Conservation (phyloP, 2,113 vertebrate species). For the Tinamus guttatus region DNA sequence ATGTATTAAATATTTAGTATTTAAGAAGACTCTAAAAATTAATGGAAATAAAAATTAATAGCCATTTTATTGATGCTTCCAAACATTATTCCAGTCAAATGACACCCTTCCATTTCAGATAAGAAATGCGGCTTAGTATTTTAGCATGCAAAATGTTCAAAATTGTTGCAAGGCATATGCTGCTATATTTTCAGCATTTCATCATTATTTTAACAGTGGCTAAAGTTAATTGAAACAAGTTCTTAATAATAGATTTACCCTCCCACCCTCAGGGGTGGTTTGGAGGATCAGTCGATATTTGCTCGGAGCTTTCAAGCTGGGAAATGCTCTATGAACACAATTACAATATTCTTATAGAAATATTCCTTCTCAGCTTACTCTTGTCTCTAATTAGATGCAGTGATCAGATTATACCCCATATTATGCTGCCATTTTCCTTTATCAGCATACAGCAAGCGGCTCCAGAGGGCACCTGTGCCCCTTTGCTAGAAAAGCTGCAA, state of each 20-base stretch:
- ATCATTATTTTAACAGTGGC: slow-evolving; percentile 38
- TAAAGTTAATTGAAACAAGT: slow-evolving; percentile 58
- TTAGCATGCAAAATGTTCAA: not conserved
- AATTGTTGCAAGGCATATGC: not conserved
- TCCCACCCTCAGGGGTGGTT: slow-evolving; percentile 4
- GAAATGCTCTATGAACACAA: slow-evolving; percentile 53
- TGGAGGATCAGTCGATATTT: slow-evolving; percentile 63
- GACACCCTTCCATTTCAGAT: not conserved
- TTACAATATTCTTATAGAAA: slow-evolving; percentile 49
- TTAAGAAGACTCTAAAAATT: slow-evolving; percentile 52
- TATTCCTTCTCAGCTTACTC: slow-evolving; percentile 32
- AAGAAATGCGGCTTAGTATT: not conserved
- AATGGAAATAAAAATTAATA: slow-evolving; percentile 44
- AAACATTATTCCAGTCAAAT: not conserved
- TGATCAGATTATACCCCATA: slow-evolving; percentile 52
- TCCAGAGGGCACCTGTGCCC: slow-evolving; percentile 28
- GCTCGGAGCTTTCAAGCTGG: slow-evolving; percentile 48
- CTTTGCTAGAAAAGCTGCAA: not conserved
- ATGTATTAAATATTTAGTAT: slow-evolving; percentile 69
- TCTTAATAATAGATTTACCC: slow-evolving; percentile 70
- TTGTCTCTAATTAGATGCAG: slow-evolving; percentile 55
- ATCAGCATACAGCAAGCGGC: slow-evolving; percentile 27
- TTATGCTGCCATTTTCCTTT: slow-evolving; percentile 37
- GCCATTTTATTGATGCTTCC: slow-evolving; percentile 8
- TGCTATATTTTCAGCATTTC: not conserved